Percentiles rank a stretch among this genome's conserved stretches.
These are phyloP conservation scores for Teleogryllus occipitalis DNA, from an alignment of 1,140 invertebrate genomes.

Conservation along the genomic window DNA sequence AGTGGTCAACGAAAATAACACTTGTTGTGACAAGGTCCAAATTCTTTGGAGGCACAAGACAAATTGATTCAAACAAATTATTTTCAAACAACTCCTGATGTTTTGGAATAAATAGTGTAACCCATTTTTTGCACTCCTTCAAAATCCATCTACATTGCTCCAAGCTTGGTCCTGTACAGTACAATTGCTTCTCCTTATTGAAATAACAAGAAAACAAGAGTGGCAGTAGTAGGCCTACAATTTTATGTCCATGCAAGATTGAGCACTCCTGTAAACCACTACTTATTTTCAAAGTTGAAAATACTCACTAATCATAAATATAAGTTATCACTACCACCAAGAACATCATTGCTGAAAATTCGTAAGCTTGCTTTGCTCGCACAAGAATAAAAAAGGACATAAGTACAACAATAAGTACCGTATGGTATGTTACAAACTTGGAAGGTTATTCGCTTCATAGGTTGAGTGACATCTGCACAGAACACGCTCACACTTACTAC, in stretches of 20 bases:
- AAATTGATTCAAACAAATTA: no score
- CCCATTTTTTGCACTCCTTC: neutral
- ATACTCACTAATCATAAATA: neutral
- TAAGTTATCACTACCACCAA: slow-evolving; percentile 10
- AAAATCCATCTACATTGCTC: neutral
- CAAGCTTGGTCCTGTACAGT: neutral
- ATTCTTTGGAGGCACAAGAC: no score
- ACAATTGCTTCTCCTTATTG: neutral
- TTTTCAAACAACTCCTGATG: no score
- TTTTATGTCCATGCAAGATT: slow-evolving; percentile 10
- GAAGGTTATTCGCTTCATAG: slow-evolving; percentile 9
- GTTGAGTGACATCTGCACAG: neutral
- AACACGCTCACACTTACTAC: neutral
- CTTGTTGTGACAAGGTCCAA: no score
- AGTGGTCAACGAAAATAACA: no score
- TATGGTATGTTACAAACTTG: slow-evolving; percentile 10
- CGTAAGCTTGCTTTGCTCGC: slow-evolving; percentile 9
- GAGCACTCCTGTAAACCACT: neutral
- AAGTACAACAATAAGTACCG: slow-evolving; percentile 16
- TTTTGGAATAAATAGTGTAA: neutral
- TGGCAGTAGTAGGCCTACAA: slow-evolving; percentile 3
- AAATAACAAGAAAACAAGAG: slow-evolving; percentile 1
- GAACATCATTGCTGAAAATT: slow-evolving; percentile 9
- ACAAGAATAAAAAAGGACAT: slow-evolving; percentile 5
- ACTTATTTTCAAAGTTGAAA: slow-evolving; percentile 5